These are phyloP conservation scores for Illadopsis cleaveri DNA, from an alignment of 2,113 vertebrate species.

Conservation along the genomic window DNA sequence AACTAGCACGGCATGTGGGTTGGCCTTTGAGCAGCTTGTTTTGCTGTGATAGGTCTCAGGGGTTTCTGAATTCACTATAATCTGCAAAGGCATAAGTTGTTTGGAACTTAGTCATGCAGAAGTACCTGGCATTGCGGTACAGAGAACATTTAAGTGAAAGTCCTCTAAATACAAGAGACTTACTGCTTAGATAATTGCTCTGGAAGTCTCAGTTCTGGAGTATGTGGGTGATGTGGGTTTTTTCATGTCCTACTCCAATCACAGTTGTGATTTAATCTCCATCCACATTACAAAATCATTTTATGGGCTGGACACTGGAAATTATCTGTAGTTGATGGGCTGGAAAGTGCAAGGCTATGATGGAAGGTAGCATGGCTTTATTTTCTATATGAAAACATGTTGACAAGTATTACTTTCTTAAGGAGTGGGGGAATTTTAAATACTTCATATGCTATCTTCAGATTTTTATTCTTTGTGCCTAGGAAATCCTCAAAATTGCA, in stretches of 20 bases:
- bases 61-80: neutral
- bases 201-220: neutral
- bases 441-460: neutral
- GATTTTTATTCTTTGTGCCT: neutral
- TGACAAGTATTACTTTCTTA: neutral
- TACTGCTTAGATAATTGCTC: neutral
- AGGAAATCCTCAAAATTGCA: neutral
- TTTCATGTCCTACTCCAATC: neutral
- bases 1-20: neutral
- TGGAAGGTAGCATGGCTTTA: neutral
- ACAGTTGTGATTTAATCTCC: neutral
- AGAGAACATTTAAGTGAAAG: neutral
- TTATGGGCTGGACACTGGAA: neutral
- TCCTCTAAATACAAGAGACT: neutral
- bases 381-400: neutral
- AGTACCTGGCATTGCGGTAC: neutral
- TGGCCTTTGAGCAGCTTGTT: neutral
- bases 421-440: neutral
- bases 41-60: neutral
- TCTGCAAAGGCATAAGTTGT: neutral
- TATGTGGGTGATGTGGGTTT: neutral
- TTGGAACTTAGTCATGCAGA: neutral
- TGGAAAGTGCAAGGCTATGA: neutral
- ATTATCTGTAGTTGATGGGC: neutral
- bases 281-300: neutral